phyloP scores from a whole-genome alignment of 2,113 vertebrate species.

The Cisticola juncidis region DNA sequence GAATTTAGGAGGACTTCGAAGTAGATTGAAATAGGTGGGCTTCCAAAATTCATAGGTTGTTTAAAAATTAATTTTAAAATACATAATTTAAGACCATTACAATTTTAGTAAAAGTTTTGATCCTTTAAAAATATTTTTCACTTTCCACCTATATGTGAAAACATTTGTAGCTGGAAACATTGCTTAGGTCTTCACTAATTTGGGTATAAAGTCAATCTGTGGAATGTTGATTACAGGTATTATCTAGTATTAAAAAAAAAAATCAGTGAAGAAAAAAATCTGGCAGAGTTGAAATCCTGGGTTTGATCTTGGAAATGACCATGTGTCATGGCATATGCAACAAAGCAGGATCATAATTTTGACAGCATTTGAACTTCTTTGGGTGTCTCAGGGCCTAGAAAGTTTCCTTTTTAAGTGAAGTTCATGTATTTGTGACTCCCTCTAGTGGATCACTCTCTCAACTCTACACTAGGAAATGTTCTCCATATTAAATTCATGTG shows the following conservation, averaged over 20 bases:
- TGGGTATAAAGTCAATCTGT: neutral
- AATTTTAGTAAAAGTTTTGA: neutral
- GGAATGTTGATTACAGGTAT: neutral
- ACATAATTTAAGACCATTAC: neutral
- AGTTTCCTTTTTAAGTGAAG: neutral
- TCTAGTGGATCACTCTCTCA: neutral
- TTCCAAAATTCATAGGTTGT: neutral
- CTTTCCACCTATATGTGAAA: neutral
- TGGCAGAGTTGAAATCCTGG: neutral
- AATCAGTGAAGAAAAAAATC: neutral
- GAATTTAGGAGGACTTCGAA: neutral
- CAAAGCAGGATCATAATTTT: neutral
- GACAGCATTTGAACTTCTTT: neutral
- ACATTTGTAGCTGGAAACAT: neutral
- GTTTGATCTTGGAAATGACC: neutral
- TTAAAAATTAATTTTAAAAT: neutral
- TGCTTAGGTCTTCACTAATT: neutral
- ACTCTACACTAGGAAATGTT: neutral
- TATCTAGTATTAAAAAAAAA: neutral
- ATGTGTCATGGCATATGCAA: neutral
- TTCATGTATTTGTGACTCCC: conserved; percentile 13
- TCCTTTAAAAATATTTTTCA: neutral
- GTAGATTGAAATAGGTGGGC: neutral
- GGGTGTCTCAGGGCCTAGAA: neutral
- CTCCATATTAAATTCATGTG: neutral